Percentiles rank a stretch among this genome's conserved stretches.
phyloP scores from a whole-genome alignment of 2,888 invertebrate species.

The Clitarchus hookeri region DNA sequence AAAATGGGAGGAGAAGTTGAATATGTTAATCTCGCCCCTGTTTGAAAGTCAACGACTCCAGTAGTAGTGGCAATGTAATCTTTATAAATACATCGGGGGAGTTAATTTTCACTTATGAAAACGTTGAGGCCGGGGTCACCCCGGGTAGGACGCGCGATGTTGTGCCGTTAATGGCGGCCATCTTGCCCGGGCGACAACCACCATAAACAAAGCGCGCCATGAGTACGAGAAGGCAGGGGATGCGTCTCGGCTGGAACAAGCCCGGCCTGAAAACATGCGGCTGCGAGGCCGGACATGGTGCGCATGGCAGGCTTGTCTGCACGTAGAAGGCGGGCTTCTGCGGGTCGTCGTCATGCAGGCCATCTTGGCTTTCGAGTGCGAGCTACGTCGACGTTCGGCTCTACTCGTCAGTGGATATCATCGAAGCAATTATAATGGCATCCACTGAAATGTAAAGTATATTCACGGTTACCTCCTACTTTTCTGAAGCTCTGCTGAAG shows the following conservation, averaged over 20 bases:
- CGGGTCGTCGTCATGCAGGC: no score
- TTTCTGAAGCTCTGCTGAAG: no score
- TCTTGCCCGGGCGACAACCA: neutral
- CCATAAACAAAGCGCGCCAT: neutral
- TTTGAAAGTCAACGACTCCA: neutral
- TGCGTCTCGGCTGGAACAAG: neutral
- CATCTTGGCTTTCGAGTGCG: no score
- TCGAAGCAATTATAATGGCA: no score
- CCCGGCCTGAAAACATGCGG: neutral
- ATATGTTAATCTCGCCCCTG: neutral
- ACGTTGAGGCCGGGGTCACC: neutral
- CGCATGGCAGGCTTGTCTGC: no score
- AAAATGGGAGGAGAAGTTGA: neutral
- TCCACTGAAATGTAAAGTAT: no score
- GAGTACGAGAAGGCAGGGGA: no score
- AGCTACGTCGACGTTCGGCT: no score
- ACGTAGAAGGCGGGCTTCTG: no score
- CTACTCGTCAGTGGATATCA: no score
- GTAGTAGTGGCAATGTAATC: neutral
- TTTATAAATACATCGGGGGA: neutral
- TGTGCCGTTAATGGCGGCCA: constrained; percentile 14
- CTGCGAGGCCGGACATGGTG: neutral
- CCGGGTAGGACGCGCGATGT: neutral
- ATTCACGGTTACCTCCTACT: no score
- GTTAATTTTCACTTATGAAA: constrained; percentile 2